Evolutionary conservation across 2,888 invertebrate species (phyloP).

Genomic region (Ametastegia equiseti): DNA sequence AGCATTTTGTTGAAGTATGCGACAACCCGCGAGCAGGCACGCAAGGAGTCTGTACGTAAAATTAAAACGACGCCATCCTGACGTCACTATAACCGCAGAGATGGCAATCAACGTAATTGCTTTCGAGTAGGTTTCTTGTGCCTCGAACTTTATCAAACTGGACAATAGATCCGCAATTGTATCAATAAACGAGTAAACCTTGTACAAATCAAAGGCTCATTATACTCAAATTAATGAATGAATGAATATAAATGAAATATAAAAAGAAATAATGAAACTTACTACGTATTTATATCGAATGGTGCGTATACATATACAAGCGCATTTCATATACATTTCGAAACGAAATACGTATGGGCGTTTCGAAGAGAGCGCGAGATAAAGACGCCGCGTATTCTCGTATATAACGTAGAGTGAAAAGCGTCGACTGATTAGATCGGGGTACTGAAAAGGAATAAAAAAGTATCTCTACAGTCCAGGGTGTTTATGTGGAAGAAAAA

Average conservation of each 20-base stretch:
- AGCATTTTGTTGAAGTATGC: neutral
- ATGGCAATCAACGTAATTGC: slow-evolving; percentile 11
- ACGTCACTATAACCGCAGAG: neutral
- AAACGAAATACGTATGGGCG: neutral
- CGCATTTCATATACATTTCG: neutral
- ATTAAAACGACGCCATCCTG: neutral
- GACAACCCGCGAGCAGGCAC: neutral
- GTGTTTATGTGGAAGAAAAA: neutral
- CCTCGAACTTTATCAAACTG: neutral
- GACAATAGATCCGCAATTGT: no score
- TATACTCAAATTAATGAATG: no score
- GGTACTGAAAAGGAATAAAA: neutral
- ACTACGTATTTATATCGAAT: no score
- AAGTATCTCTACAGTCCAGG: neutral
- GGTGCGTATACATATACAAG: no score
- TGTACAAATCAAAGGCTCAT: no score
- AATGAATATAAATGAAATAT: no score
- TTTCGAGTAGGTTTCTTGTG: neutral
- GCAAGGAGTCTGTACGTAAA: neutral
- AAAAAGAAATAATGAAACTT: no score
- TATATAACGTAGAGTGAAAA: slow-evolving; percentile 4
- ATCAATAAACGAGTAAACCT: no score
- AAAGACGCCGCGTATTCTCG: neutral
- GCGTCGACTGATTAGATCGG: slow-evolving; percentile 18
- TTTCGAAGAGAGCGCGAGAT: neutral